Percentiles rank a stretch among this genome's conserved stretches.
Conservation (phyloP, 2,113 vertebrate species). For the Scatophagus argus region DNA sequence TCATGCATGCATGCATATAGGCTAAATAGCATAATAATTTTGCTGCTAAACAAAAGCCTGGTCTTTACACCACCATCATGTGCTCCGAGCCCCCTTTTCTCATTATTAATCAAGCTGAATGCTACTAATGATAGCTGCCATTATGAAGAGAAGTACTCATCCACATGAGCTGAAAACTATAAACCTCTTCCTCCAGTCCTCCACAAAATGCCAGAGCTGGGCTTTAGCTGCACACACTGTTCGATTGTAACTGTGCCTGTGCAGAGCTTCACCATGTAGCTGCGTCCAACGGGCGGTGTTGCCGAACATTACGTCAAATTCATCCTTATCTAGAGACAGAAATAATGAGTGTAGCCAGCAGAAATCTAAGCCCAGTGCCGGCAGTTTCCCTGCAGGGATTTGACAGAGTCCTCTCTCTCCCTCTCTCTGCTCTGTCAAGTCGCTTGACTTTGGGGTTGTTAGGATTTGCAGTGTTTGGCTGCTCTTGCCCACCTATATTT, state of each 20-base stretch:
- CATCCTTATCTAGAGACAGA: conserved; percentile 70
- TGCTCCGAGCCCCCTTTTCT: not conserved
- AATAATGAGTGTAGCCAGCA: conserved; percentile 69
- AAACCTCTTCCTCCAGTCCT: not conserved
- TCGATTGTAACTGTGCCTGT: conserved; percentile 37
- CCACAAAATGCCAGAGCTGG: not conserved
- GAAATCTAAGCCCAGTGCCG: conserved; percentile 67
- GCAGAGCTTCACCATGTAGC: conserved; percentile 32
- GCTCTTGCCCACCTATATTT: conserved; percentile 63
- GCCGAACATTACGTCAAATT: conserved; percentile 70
- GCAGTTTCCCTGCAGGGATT: conserved; percentile 71
- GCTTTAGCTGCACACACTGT: conserved; percentile 7
- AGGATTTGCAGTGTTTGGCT: conserved; percentile 73
- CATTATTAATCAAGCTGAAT: conserved; percentile 10
- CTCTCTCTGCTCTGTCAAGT: conserved; percentile 61
- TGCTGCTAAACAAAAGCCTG: not conserved
- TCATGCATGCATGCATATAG: too few species aligned
- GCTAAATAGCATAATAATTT: not conserved
- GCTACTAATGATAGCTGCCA: not conserved
- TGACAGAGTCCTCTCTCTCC: conserved; percentile 59
- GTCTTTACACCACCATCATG: not conserved
- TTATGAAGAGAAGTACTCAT: conserved; percentile 4
- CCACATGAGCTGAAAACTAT: conserved; percentile 20
- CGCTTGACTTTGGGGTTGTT: conserved; percentile 44
- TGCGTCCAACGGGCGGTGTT: conserved; percentile 49